Evolutionary conservation across 2,888 invertebrate genomes (phyloP).

Genomic region (Ochropleura leucogaster): DNA sequence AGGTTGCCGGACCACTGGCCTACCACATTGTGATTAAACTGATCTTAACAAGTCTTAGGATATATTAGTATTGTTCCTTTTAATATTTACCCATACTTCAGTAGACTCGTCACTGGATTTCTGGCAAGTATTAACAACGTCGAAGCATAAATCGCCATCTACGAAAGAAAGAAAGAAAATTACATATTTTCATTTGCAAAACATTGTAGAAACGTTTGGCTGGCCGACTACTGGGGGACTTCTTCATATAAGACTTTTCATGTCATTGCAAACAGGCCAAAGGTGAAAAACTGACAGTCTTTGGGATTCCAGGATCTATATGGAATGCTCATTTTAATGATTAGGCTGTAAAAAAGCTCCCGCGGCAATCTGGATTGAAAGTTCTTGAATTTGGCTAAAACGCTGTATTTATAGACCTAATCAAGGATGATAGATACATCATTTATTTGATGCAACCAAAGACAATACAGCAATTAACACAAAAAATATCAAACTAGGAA

Average conservation of each 20-base stretch:
- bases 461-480: no score
- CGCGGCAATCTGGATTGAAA: no score
- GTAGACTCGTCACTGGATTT: conserved; percentile 35
- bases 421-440: no score
- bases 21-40: not conserved
- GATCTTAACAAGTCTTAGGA: not conserved
- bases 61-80: not conserved
- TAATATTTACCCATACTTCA: conserved; percentile 69
- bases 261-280: no score
- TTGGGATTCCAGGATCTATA: not conserved
- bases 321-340: no score
- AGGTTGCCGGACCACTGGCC: no score
- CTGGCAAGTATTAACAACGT: conserved; percentile 70
- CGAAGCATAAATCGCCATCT: conserved; percentile 64
- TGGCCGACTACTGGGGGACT: not conserved
- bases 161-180: conserved; percentile 5
- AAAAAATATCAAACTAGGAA: no score
- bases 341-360: no score
- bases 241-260: no score
- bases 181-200: not conserved
- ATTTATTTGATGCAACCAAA: no score
- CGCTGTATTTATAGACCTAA: no score
- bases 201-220: not conserved
- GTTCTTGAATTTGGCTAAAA: no score
- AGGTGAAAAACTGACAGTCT: not conserved